Base-by-base conservation (phyloP, 2,888 invertebrate genomes). In the Nasonia oneida region DNA sequence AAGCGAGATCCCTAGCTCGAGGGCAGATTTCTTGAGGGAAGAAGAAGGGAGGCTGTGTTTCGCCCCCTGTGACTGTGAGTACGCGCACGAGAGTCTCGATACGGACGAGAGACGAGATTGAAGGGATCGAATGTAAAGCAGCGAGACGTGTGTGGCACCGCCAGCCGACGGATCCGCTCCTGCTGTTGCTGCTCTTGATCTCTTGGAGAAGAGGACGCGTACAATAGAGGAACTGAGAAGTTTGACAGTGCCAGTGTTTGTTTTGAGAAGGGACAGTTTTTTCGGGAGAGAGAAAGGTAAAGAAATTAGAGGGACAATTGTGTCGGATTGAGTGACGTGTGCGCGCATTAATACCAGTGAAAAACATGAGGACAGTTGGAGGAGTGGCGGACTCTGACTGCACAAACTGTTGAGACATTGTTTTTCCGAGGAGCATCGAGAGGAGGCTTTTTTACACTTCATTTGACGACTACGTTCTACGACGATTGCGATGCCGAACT, bases 401-500 rank as follows among this genome's bases (percentile, higher is more conserved):
- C 12, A 18, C 67, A 37, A 75, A 75, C 74, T 67, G n/a, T 64
- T 78, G 18, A 84, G 42, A 79, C 64, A 67, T 23, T 23, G 37
- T 42, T n/a, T 15, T 50, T 61, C 23, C 14, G 23, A 83, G 4
- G 29, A 18, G n/a, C 6, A 50, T 18, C n/a, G 37, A 53, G 15
- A 53, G 8, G 18, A 15, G 47, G 18, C 50, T 67, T 82, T 64
- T 29, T 67, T 10, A 12, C 14, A 12, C 8, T 14, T 67, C 50
- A 12, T 18, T 23, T 67, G 2, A 29, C 67, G 33, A 42, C 42
- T 15, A 3, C 76, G 29, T 64, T 78, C 10, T 67, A 29, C n/a
- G 10, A 18, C 53, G n/a, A 61, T 76, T 70, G 15, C 78, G 39
- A 93, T 93, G 93, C 93, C 93, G 90, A 93, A 93, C 88, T 88